Base-by-base conservation (phyloP, 1,140 invertebrate species). In the Drosophila micromelanica region DNA sequence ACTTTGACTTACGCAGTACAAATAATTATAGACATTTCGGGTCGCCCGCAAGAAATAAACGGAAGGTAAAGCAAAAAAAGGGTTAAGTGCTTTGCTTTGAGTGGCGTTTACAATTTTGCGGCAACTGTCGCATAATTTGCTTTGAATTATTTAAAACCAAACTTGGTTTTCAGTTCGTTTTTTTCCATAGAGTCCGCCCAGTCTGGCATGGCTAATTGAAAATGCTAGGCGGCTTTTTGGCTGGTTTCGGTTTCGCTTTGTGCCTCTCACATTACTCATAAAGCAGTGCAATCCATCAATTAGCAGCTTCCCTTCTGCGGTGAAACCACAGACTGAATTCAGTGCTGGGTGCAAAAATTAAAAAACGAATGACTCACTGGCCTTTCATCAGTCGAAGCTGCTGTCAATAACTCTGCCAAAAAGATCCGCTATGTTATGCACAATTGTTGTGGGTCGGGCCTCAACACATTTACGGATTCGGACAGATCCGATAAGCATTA, bases 41-140 rank as follows among this genome's bases (percentile, higher is more conserved):
- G 46, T 46, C 48, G 60, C 15, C 57, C 38, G 20, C 46, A 54
- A 52, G 56, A 35, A 13, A 60, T 23, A 40, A 30, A 9, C n/a
- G 8, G 23, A 57, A 35, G 45, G n/a, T 7, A 2, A 17, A 11
- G 45, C 20, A 15, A 51, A 71, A 84, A 87, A 87, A 89, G 82
- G 84, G 84, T 87, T 87, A 89, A 89, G 84, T 87, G 84, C 79
- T 86, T 73, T 84, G 74, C 82, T 68, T 70, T 76, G 67, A 87
- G 75, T 76, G 72, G 69, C 65, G 65, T 76, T 73, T 64, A 70
- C 70, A 63, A 64, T 79, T 86, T 87, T 87, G 84, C 40, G 82
- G 79, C 56, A 67, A 87, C 78, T 87, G 84, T 89, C 84, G 84
- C 84, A 87, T 89, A 87, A 87, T 84, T 87, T 82, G 76, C 84